These are phyloP conservation scores for Crotalus viridis DNA, from an alignment of 2,113 vertebrate genomes.

Conservation along the genomic window DNA sequence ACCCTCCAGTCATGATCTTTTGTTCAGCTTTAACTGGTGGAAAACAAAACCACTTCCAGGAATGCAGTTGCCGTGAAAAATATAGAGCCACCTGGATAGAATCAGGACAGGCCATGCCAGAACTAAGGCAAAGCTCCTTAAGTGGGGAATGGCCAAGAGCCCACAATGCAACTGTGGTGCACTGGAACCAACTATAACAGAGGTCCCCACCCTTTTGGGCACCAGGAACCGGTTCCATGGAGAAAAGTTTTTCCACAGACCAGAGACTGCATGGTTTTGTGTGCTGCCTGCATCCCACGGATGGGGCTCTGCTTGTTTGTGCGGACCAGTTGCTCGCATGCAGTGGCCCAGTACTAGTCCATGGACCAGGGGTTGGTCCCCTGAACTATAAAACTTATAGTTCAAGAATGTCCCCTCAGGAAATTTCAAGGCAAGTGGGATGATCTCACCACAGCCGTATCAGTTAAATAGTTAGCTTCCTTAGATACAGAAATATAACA, in stretches of 20 bases:
- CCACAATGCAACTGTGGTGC: background rate
- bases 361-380: too few species aligned
- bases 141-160: background rate
- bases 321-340: too few species aligned
- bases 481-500: background rate
- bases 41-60: too few species aligned
- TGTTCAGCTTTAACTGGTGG: too few species aligned
- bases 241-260: too few species aligned
- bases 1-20: too few species aligned
- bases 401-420: background rate
- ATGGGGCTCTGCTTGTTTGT: too few species aligned
- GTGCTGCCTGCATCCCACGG: too few species aligned
- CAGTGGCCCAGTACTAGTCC: too few species aligned
- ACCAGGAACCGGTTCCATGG: too few species aligned
- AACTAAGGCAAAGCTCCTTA: background rate
- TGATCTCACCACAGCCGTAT: background rate
- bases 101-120: background rate
- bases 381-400: background rate
- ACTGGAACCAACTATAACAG: background rate
- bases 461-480: background rate
- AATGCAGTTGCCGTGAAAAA: too few species aligned
- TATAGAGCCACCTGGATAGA: background rate
- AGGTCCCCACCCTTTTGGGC: background rate
- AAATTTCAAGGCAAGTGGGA: background rate
- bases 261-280: too few species aligned